Percentiles rank a stretch among this genome's conserved stretches.
Conservation (phyloP, 2,888 invertebrate genomes). For the Pantelozetes paolii region DNA sequence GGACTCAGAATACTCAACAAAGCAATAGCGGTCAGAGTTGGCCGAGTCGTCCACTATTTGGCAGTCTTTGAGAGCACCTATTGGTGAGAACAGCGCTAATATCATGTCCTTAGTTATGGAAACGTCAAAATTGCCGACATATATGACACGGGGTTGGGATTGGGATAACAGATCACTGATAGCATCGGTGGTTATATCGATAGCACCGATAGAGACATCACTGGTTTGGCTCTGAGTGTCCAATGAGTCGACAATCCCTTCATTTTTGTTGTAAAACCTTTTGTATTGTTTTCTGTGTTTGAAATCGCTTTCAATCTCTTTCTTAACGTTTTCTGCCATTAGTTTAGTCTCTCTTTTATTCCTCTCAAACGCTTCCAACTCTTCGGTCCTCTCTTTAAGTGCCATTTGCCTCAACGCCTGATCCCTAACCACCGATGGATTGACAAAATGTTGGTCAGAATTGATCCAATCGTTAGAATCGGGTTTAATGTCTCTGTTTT, state of each 20-base stretch:
- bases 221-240: too few species aligned
- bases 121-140: too few species aligned
- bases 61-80: too few species aligned
- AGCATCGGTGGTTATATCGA: too few species aligned
- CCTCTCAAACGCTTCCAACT: conserved; percentile 1
- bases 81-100: too few species aligned
- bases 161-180: too few species aligned
- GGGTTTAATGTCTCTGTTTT: conserved; percentile 20
- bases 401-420: not conserved
- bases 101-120: too few species aligned
- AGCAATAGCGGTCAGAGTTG: too few species aligned
- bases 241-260: not conserved
- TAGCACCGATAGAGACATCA: too few species aligned
- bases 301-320: conserved; percentile 25
- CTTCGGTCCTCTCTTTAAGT: not conserved
- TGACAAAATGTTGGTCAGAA: not conserved
- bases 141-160: too few species aligned
- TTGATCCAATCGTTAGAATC: conserved; percentile 22
- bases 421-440: not conserved
- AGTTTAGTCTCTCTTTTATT: conserved; percentile 10
- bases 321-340: conserved; percentile 19
- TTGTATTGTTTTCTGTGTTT: not conserved
- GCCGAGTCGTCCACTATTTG: too few species aligned
- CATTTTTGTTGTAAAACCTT: not conserved
- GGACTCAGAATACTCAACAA: too few species aligned